These are phyloP conservation scores for Felis chaus DNA, from an alignment of 2,113 vertebrate species.

Conservation along the genomic window DNA sequence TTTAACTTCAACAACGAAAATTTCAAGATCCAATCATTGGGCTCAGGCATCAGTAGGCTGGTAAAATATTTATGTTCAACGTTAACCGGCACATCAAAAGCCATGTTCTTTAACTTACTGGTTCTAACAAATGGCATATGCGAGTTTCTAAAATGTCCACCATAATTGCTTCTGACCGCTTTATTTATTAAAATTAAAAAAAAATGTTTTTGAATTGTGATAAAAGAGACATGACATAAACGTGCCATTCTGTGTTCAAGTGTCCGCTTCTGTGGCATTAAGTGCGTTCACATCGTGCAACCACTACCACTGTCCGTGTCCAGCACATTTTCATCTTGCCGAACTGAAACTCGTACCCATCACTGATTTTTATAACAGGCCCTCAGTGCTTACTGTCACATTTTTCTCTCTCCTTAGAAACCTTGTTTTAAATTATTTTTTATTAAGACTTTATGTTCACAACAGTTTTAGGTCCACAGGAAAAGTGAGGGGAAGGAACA, in stretches of 20 bases:
- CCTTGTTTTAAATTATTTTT: background rate
- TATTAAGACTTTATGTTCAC: background rate
- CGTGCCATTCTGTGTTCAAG: background rate
- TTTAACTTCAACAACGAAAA: background rate
- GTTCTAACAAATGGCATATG: background rate
- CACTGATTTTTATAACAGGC: background rate
- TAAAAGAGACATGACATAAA: background rate
- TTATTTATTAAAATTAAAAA: background rate
- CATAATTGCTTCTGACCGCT: background rate
- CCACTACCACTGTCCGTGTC: rapidly evolving
- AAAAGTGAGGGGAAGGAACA: background rate
- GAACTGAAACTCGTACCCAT: background rate
- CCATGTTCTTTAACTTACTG: background rate
- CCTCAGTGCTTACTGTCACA: background rate
- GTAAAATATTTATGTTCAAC: background rate
- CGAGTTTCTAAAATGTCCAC: background rate
- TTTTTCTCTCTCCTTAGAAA: background rate
- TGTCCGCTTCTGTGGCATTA: background rate
- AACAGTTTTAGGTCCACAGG: background rate
- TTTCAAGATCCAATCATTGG: background rate
- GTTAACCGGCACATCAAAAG: background rate
- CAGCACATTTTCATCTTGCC: background rate
- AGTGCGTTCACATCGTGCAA: background rate
- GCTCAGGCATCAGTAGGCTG: background rate
- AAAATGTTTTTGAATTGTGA: background rate